Percentiles rank a stretch among this genome's conserved stretches.
These are phyloP conservation scores for Pocillopora verrucosa DNA, from an alignment of 64 coral and sea anemone genomes.

Conservation along the genomic window DNA sequence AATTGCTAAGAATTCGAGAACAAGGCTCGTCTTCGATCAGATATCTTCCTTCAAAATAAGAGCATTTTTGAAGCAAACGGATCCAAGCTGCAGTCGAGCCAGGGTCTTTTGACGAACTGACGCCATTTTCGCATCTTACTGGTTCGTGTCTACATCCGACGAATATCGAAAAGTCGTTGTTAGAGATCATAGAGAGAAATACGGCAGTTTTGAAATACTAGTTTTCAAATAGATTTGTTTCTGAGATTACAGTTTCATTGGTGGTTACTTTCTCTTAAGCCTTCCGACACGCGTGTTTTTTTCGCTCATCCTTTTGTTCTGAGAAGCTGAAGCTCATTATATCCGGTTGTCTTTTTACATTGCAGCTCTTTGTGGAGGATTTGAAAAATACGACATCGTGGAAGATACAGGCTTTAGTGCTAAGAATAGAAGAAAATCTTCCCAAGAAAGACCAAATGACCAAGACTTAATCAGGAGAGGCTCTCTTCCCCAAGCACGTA, in stretches of 20 bases:
- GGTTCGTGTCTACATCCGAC: too few species aligned
- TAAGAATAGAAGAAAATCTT: conserved; percentile 11
- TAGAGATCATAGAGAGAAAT: too few species aligned
- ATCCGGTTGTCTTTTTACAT: neutral
- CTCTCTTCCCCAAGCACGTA: conserved; percentile 1
- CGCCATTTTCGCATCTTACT: too few species aligned
- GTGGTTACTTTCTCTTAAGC: neutral
- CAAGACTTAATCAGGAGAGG: neutral
- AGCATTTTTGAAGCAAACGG: too few species aligned
- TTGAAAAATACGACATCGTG: conserved; percentile 38
- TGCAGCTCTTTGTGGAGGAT: conserved; percentile 41
- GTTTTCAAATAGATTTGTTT: neutral
- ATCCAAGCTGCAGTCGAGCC: too few species aligned
- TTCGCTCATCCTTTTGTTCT: neutral
- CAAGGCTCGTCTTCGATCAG: neutral
- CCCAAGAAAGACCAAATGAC: conserved; percentile 4
- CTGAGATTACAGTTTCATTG: neutral
- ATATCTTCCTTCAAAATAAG: too few species aligned
- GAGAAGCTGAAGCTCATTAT: neutral
- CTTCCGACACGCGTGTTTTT: neutral
- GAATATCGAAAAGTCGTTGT: too few species aligned
- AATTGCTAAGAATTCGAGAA: neutral
- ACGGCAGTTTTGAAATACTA: neutral
- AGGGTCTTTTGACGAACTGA: too few species aligned
- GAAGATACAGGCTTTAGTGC: conserved; percentile 39